Conservation (phyloP, 1,140 invertebrate genomes). For the Chymomyza costata region DNA sequence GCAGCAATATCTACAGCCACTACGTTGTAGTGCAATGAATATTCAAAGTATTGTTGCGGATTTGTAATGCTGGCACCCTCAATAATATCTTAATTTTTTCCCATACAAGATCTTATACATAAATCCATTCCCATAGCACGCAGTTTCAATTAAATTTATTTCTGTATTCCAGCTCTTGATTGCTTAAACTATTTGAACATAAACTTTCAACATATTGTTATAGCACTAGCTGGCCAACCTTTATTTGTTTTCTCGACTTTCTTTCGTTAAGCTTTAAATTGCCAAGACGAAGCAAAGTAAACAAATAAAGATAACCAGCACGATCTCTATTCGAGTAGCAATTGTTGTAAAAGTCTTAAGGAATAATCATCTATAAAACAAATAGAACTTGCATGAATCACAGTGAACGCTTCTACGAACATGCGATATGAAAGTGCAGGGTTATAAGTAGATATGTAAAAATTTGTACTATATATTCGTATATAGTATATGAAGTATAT, state of each 20-base stretch:
- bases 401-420: background rate
- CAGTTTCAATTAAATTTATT: too few species aligned
- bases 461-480: conserved; percentile 5
- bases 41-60: too few species aligned
- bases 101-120: too few species aligned
- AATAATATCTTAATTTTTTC: too few species aligned
- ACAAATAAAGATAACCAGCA: conserved; percentile 6
- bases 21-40: too few species aligned
- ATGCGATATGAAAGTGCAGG: background rate
- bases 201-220: conserved; percentile 49
- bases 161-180: background rate
- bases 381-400: conserved; percentile 42
- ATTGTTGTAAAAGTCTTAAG: conserved; percentile 12
- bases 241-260: conserved; percentile 68
- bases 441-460: conserved; percentile 3
- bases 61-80: too few species aligned
- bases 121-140: too few species aligned
- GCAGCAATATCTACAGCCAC: too few species aligned
- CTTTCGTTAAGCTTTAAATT: conserved; percentile 37
- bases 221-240: conserved; percentile 32
- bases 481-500: background rate
- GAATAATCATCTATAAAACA: conserved; percentile 32
- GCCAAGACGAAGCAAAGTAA: conserved; percentile 38
- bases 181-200: background rate
- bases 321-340: too few species aligned